phyloP scores from a whole-genome alignment of 1,140 invertebrate species.

The Lasaia peninsularis region DNA sequence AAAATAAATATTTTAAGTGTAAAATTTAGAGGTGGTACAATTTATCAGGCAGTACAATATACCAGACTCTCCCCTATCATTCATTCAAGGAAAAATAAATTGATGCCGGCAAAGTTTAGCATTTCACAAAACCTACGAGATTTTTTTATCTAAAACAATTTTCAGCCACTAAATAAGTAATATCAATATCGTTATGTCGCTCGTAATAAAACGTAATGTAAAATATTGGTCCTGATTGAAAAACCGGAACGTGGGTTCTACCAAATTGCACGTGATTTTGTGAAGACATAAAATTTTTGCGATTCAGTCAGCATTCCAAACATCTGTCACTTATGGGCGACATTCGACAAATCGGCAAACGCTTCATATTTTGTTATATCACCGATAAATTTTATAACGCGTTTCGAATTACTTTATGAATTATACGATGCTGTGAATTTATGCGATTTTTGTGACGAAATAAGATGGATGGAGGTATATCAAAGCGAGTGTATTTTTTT shows the following conservation, averaged over 20 bases:
- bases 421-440: too few species aligned
- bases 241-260: slow-evolving; percentile 28
- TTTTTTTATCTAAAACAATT: neutral
- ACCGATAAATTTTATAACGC: slow-evolving; percentile 25
- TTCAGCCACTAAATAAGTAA: neutral
- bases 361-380: slow-evolving; percentile 38
- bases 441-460: too few species aligned
- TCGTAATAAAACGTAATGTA: neutral
- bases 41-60: too few species aligned
- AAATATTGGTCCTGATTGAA: slow-evolving; percentile 9
- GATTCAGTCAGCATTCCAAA: slow-evolving; percentile 31
- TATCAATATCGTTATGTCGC: neutral
- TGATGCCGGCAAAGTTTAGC: too few species aligned
- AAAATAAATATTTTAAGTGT: too few species aligned
- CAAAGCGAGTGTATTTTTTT: too few species aligned
- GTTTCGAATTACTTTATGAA: too few species aligned
- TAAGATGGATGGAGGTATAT: too few species aligned
- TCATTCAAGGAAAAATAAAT: too few species aligned
- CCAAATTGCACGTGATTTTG: slow-evolving; percentile 45
- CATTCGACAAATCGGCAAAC: slow-evolving; percentile 31
- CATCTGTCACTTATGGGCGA: slow-evolving; percentile 46
- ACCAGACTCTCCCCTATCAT: too few species aligned
- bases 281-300: slow-evolving; percentile 45
- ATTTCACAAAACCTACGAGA: too few species aligned
- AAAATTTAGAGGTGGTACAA: too few species aligned